Percentiles rank a stretch among this genome's conserved stretches.
Evolutionary conservation across 2,113 vertebrate species (phyloP).

Genomic region (Leucopsar rothschildi): DNA sequence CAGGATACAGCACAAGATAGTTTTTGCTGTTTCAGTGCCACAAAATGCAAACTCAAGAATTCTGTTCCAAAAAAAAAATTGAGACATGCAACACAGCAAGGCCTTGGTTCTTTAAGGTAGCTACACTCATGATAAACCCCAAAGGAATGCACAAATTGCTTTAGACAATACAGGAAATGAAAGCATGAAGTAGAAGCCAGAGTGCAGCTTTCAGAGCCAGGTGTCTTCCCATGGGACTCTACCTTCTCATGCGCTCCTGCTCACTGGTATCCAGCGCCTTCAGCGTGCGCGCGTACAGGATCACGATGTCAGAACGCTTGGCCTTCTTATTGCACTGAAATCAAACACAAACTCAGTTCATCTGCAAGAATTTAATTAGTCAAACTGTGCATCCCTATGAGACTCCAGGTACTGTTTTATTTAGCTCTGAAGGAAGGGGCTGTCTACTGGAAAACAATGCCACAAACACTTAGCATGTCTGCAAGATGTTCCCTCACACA

Average conservation of each 20-base stretch:
- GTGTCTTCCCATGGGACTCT: fast-evolving
- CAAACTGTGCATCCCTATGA: not conserved
- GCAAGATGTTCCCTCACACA: not conserved
- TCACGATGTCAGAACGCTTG: constrained; percentile 86
- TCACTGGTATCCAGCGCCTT: constrained; percentile 88
- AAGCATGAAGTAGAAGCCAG: not conserved
- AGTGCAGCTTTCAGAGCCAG: not conserved
- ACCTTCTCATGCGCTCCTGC: constrained; percentile 89
- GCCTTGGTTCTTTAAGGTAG: not conserved
- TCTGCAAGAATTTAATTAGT: not conserved
- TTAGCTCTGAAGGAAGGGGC: not conserved
- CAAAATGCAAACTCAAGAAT: not conserved
- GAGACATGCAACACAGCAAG: fast-evolving
- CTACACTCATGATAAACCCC: not conserved
- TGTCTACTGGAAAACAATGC: not conserved
- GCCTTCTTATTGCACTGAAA: constrained; percentile 95
- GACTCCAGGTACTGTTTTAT: not conserved
- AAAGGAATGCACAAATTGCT: not conserved
- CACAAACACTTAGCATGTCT: not conserved
- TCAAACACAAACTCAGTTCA: not conserved
- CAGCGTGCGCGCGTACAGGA: constrained; percentile 88
- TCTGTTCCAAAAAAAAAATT: not conserved
- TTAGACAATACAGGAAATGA: not conserved
- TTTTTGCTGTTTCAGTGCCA: not conserved
- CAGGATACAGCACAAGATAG: not conserved